phyloP scores from a whole-genome alignment of 2,113 vertebrate genomes.

The Pleuronectes platessa region DNA sequence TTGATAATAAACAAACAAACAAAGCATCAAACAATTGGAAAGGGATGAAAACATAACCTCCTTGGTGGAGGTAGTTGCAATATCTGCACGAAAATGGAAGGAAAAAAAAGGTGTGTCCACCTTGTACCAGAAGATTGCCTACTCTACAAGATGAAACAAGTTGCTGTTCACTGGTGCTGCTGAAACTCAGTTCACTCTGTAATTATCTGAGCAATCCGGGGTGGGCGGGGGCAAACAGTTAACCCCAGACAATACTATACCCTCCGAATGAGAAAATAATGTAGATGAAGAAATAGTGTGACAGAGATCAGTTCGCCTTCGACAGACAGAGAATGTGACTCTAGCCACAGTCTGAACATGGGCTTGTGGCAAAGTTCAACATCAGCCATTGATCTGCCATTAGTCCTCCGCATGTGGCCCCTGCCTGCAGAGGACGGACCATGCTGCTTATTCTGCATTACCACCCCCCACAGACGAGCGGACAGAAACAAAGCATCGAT shows the following conservation, averaged over 20 bases:
- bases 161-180: background rate
- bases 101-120: background rate
- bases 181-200: background rate
- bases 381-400: slow-evolving; percentile 16
- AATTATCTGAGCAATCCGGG: background rate
- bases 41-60: background rate
- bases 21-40: background rate
- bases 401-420: background rate
- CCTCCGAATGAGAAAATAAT: background rate
- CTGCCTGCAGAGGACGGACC: background rate
- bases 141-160: slow-evolving; percentile 26
- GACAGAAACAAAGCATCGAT: slow-evolving; percentile 59
- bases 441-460: slow-evolving; percentile 20
- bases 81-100: background rate
- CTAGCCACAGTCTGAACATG: background rate
- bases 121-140: background rate
- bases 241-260: slow-evolving; percentile 4
- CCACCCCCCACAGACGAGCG: slow-evolving; percentile 6
- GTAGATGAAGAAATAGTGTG: background rate
- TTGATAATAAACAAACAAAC: too few relatives aligned
- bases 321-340: background rate
- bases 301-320: background rate
- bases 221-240: background rate
- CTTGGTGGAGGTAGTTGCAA: background rate
- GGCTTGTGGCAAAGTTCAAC: slow-evolving; percentile 15